These are phyloP conservation scores for Aegotheles bennettii DNA, from an alignment of 2,113 vertebrate species.

Conservation along the genomic window DNA sequence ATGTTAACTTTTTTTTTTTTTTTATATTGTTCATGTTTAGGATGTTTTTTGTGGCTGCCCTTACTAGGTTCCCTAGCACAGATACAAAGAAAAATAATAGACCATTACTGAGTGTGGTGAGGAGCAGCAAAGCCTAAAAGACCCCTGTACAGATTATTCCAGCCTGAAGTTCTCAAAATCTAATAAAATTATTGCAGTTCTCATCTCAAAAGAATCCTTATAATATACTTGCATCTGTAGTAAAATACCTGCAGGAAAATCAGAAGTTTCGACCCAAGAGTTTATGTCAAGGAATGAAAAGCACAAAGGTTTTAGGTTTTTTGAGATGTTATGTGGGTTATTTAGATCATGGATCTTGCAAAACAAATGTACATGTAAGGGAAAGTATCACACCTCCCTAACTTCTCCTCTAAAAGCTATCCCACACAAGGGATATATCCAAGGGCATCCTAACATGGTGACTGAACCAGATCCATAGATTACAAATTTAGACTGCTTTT, in stretches of 20 bases:
- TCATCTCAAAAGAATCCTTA: not conserved
- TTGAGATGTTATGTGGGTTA: not conserved
- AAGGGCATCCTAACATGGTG: not conserved
- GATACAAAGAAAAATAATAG: not conserved
- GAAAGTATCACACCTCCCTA: not conserved
- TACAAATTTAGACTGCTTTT: not conserved
- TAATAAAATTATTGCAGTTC: not conserved
- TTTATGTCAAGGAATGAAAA: not conserved
- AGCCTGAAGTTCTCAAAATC: not conserved
- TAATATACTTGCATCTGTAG: not conserved
- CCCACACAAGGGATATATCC: no score
- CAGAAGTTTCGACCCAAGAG: fast-evolving
- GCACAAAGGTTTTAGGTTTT: not conserved
- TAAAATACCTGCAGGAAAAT: not conserved
- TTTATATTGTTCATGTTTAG: not conserved
- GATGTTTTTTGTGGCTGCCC: not conserved
- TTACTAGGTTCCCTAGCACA: not conserved
- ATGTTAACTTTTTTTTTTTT: not conserved
- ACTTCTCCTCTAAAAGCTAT: not conserved
- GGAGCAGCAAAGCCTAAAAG: not conserved
- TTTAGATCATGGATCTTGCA: not conserved
- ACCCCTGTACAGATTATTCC: not conserved
- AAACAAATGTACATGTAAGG: fast-evolving
- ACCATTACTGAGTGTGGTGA: not conserved
- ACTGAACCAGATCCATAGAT: not conserved